These are phyloP conservation scores for Todiramphus saurophagus DNA, from an alignment of 2,113 vertebrate species.

Conservation along the genomic window DNA sequence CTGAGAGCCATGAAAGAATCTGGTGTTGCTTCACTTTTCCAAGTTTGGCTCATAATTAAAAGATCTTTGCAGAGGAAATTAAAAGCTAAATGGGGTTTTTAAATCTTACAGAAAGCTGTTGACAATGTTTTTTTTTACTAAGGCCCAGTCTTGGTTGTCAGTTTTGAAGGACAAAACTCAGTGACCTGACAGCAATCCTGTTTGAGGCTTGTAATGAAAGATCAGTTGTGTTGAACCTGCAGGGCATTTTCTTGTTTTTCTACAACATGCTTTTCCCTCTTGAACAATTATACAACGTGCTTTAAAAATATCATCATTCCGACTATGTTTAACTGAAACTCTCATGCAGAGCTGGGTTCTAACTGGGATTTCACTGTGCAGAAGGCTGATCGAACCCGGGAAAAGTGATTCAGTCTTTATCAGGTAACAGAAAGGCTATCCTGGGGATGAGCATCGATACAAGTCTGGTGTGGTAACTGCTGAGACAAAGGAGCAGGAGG, in stretches of 20 bases:
- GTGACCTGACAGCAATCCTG: slow-evolving; percentile 1
- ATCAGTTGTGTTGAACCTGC: slow-evolving; percentile 9
- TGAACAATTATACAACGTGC: not conserved
- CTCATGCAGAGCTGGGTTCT: not conserved
- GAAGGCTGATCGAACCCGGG: not conserved
- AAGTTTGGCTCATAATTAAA: not conserved
- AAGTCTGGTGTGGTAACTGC: not conserved
- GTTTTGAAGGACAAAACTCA: slow-evolving; percentile 27
- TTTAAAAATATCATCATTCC: not conserved
- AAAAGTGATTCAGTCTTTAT: not conserved
- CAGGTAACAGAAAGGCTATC: not conserved
- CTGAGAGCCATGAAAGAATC: not conserved
- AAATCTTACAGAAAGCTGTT: not conserved
- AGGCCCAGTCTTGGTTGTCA: not conserved
- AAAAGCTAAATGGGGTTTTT: not conserved
- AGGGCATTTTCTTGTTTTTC: slow-evolving; percentile 15
- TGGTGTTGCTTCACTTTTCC: not conserved
- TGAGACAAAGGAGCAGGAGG: not conserved
- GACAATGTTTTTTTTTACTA: not conserved
- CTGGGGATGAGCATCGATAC: not conserved
- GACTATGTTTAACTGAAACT: not conserved
- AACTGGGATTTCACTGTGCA: not conserved
- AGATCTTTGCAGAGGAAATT: not conserved
- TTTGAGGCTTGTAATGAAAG: slow-evolving; percentile 7
- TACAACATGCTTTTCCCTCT: not conserved